Percentiles rank a stretch among this genome's conserved stretches.
Evolutionary conservation across 2,113 vertebrate species (phyloP).

Genomic region (Pycnonotus jocosus): DNA sequence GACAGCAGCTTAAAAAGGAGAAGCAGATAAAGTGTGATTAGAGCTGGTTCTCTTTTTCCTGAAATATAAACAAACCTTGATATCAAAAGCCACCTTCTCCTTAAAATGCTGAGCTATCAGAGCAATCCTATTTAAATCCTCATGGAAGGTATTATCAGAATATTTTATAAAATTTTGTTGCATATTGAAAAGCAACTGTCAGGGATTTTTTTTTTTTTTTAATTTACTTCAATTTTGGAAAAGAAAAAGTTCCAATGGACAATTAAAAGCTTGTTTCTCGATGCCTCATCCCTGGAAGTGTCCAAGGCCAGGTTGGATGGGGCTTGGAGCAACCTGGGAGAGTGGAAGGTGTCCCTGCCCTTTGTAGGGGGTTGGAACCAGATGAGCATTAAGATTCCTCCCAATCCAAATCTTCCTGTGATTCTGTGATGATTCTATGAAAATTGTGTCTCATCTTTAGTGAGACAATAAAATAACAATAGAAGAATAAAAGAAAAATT

Average conservation of each 20-base stretch:
- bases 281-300: too few relatives aligned
- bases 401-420: neutral
- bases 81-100: slow-evolving; percentile 17
- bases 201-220: neutral
- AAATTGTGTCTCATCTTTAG: neutral
- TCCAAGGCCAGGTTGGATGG: neutral
- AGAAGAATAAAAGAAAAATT: neutral
- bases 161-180: neutral
- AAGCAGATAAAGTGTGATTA: slow-evolving; percentile 38
- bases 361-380: neutral
- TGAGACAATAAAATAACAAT: neutral
- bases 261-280: neutral
- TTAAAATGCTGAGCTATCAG: slow-evolving; percentile 24
- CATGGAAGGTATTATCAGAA: neutral
- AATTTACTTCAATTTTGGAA: neutral
- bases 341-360: neutral
- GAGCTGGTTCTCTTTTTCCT: neutral
- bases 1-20: slow-evolving; percentile 13
- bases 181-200: neutral
- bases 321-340: neutral
- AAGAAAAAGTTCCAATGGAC: neutral
- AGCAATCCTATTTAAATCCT: neutral
- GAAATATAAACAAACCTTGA: slow-evolving; percentile 21
- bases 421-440: neutral
- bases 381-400: neutral